phyloP scores from a whole-genome alignment of 2,113 vertebrate species.

The Loxodonta africana region DNA sequence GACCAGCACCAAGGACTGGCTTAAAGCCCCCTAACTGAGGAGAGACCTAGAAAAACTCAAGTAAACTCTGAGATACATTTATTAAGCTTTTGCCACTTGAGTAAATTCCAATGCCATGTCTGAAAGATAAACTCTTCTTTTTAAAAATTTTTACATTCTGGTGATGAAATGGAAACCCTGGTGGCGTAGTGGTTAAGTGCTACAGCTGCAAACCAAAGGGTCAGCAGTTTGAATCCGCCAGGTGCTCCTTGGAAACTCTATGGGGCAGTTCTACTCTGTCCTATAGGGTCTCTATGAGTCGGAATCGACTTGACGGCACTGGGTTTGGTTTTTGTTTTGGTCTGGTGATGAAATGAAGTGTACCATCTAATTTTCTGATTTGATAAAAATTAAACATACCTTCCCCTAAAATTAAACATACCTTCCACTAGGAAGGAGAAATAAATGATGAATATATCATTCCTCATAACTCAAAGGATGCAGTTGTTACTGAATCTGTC shows the following conservation, averaged over 20 bases:
- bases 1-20: neutral
- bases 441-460: neutral
- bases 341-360: neutral
- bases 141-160: neutral
- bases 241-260: too few relatives aligned
- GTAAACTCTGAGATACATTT: neutral
- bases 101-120: neutral
- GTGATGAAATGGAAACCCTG: neutral
- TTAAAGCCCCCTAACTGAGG: neutral
- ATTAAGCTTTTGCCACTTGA: neutral
- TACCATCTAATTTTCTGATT: conserved; percentile 5
- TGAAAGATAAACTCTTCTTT: neutral
- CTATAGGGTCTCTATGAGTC: too few relatives aligned
- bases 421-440: neutral
- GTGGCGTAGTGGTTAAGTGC: too few relatives aligned
- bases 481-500: neutral
- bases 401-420: neutral
- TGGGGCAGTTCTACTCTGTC: too few relatives aligned
- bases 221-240: too few relatives aligned
- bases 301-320: too few relatives aligned
- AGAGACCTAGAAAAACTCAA: neutral
- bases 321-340: too few relatives aligned
- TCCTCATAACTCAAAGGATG: neutral
- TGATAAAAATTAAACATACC: conserved; percentile 5
- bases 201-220: too few relatives aligned